Base-by-base conservation (phyloP, 2,797 vertebrate species). In the Phrynocephalus guinanensis region DNA sequence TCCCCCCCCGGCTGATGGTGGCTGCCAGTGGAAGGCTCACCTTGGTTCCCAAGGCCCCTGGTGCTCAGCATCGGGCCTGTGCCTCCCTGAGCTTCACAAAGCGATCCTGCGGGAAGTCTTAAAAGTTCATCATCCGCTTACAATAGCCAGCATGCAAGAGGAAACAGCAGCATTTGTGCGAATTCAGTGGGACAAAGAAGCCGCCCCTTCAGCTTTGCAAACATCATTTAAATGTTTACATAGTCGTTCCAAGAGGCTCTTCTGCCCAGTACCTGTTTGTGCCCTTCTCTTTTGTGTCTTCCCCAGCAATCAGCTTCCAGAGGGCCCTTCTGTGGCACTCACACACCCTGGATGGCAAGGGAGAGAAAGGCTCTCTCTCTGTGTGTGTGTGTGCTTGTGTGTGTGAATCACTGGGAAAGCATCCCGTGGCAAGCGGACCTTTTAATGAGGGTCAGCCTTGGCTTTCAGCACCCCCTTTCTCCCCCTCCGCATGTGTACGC, bases 231-330 rank as follows among this genome's bases (percentile, higher is more conserved):
- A 94, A 94, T 96, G 97, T 97, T 97, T 96, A 95, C 93, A 95
- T 92, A 97, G 96, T 92, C 91, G 94, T 95, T 98, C 97, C 97
- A 98, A 98, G 96, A 97, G 97, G 96, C 88, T 97, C 95, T 96
- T 85, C 84, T 85, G 66, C 93, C 87, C 1, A 22, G 96, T 98
- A 98, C 98, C 98, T 98, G 98, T 99, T 98, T 98, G 97, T 97
- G 97, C 97, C 97, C 96, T 97, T 96, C 97, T 92, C 95, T 97
- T 95, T 92, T 92, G 94, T 96, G 96, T 97, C 97, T 97, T 97
- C 97, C 94, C 95, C 95, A 96, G 95, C 95, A 97, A 95, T 94
- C 89, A 90, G 96, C 95, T 96, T 96, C 96, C 97, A 96, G 97
- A 98, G 97, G 96, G 96, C 96, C 96, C 97, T 98, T 95, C 94